These are phyloP conservation scores for Toxotes lorentzi DNA, from an alignment of 2,797 vertebrate genomes.

Conservation along the genomic window DNA sequence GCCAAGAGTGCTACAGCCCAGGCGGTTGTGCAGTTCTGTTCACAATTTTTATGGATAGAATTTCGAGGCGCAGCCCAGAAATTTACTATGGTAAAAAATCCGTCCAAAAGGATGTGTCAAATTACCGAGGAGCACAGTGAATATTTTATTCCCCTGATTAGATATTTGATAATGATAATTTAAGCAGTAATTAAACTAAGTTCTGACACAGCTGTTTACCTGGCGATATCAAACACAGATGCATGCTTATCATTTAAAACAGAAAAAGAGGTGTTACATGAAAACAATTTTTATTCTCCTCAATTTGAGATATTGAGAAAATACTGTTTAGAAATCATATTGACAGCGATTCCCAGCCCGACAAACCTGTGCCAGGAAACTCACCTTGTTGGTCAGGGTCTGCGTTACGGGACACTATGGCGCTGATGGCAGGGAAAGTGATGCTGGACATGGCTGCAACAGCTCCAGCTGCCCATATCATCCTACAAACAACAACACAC, in stretches of 20 bases:
- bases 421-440: slow-evolving; percentile 94
- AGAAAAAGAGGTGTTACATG: too few relatives aligned
- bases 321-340: neutral
- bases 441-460: slow-evolving; percentile 96
- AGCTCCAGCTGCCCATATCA: slow-evolving; percentile 96
- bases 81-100: neutral
- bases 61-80: too few relatives aligned
- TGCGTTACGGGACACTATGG: slow-evolving; percentile 93
- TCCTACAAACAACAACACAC: slow-evolving; percentile 80
- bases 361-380: neutral
- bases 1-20: too few relatives aligned
- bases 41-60: too few relatives aligned
- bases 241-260: too few relatives aligned
- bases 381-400: slow-evolving; percentile 94
- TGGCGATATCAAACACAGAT: too few relatives aligned
- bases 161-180: too few relatives aligned
- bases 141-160: too few relatives aligned
- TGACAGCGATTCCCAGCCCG: neutral
- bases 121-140: too few relatives aligned
- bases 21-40: too few relatives aligned
- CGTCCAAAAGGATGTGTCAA: too few relatives aligned
- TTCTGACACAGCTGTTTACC: neutral
- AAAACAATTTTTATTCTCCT: too few relatives aligned
- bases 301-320: neutral
- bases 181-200: neutral